Evolutionary conservation across 2,797 vertebrate species (phyloP), one percentile per base, ranked within the genome.

Genomic region (Cirrhinus molitorella): DNA sequence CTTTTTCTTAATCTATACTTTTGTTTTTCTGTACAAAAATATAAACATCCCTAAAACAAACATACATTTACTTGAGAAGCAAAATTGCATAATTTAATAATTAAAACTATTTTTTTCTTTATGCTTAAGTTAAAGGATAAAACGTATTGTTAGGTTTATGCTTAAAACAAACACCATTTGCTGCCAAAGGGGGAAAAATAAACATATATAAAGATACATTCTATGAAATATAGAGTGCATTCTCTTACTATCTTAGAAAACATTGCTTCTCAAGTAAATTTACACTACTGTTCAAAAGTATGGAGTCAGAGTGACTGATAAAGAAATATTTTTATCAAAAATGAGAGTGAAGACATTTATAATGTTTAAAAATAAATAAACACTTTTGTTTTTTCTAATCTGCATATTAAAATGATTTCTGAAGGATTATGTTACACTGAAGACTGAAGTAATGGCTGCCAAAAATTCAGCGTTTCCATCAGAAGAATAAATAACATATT

Each of bases 1-100:
- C 1, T n/a, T 73, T 73, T 73, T 53, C 49, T 53, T 19, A 34
- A 74, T 73, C 5, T n/a, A 19, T 37, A 53, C 12, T 37, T 55
- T 34, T 53, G 25, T 16, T 23, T 57, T 55, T 6, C 5, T 14
- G 12, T 8, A 43, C 5, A 68, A n/a, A 68, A 7, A 45, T 23
- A n/a, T n/a, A 68, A 43, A 68, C 12, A 68, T 68, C 4, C 31
- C 4, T 75, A 75, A 75, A 57, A 75, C 21, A 57, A 75, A 28
- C 59, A 61, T 14, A 16, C 1, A 75, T 57, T 75, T 75, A 75
- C 34, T n/a, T n/a, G 8, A 75, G 53, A 75, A 75, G 19, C 19
- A 31, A 53, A 53, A 53, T 51, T 13, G 12, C 25, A 21, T 51
- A 53, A 34, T 53, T 21, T 47, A 17, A 47, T 31, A 34, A 21